phyloP scores from a whole-genome alignment of 2,888 invertebrate genomes.

The Plebejus argus region DNA sequence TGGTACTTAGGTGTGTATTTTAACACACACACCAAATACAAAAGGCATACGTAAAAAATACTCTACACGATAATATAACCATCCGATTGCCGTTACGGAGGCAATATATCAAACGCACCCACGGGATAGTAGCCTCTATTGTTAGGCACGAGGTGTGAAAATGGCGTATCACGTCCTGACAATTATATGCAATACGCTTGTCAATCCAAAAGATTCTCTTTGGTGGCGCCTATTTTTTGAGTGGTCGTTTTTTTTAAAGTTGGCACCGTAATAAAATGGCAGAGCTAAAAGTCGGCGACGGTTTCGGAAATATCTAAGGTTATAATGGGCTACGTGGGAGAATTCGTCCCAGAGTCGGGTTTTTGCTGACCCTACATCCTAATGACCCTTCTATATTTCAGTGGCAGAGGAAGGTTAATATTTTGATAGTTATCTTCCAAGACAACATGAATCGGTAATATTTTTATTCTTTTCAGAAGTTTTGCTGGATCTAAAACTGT shows the following conservation, averaged over 20 bases:
- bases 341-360: conserved; percentile 46
- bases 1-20: conserved; percentile 80
- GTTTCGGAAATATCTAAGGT: conserved; percentile 61
- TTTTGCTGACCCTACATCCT: conserved; percentile 30
- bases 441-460: too few relatives aligned
- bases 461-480: too few relatives aligned
- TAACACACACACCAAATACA: conserved; percentile 73
- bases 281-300: conserved; percentile 70
- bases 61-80: conserved; percentile 69
- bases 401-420: neutral
- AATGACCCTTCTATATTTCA: conserved; percentile 2
- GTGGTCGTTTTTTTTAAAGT: conserved; percentile 70
- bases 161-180: conserved; percentile 30
- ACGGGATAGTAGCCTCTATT: conserved; percentile 38
- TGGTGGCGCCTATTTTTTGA: conserved; percentile 78
- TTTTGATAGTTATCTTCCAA: neutral
- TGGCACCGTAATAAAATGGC: conserved; percentile 75
- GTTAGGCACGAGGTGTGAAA: conserved; percentile 16
- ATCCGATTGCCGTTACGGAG: conserved; percentile 52
- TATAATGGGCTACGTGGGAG: conserved; percentile 58
- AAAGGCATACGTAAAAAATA: conserved; percentile 72
- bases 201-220: conserved; percentile 53
- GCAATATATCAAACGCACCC: conserved; percentile 28
- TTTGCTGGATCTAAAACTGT: too few relatives aligned
- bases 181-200: conserved; percentile 36